Evolutionary conservation across 2,888 invertebrate genomes (phyloP), one percentile per base, ranked within the genome.

Genomic region (Calliphora vomitoria): DNA sequence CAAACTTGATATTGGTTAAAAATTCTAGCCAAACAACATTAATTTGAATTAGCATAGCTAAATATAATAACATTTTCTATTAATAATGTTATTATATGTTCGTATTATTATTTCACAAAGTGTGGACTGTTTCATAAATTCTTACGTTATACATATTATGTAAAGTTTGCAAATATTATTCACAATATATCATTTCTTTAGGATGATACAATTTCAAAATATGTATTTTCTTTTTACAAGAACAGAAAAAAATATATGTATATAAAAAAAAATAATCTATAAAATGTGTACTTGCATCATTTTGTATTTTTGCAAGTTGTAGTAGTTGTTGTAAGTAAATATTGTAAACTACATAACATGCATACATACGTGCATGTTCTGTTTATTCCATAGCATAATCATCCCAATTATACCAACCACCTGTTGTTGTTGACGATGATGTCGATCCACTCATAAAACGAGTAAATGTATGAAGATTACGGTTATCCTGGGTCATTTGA

Each of bases 381-480:
- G 38, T 85, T 86, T 82, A 89, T 47, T 90, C 90, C 90, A 90
- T 90, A 50, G 87, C 89, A 88, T 83, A 87, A 83, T 90, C 89
- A 83, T 90, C 88, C 88, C 88, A 89, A 68, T 82, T 84, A 79
- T 87, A 84, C 85, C 83, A 87, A 58, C 85, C 83, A 47, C 83
- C 74, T 58, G 79, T 79, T 53, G 75, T 44, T 35, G 55, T 66
- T n/a, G 82, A 44, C 20, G 62, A 50, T 35, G 38, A 20, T 44
- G 71, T 55, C 35, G 71, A 60, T 15, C 60, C 86, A 47, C 60
- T 76, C 80, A 81, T 81, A 80, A 88, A 88, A 76, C 76, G 71
- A 47, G 69, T 69, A 53, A 62, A 83, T 72, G 60, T 71, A 31
- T 41, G 55, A 35, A 15, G 25, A 69, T 75, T 69, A 11, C n/a